These are phyloP conservation scores for Trichonephila clavipes DNA, from an alignment of 1,140 invertebrate species.

Conservation along the genomic window DNA sequence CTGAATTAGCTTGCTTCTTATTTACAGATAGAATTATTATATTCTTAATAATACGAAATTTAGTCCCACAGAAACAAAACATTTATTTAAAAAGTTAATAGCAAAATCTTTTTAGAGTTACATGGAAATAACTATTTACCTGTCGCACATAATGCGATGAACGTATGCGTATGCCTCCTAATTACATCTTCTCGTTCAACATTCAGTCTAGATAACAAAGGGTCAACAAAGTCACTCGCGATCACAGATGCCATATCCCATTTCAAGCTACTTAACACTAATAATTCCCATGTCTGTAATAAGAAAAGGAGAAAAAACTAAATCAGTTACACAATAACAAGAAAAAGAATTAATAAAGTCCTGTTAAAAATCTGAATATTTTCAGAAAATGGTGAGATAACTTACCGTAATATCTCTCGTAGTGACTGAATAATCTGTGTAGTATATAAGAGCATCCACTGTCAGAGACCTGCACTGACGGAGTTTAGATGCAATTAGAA, in stretches of 20 bases:
- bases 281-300: constrained; percentile 78
- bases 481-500: constrained; percentile 94
- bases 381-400: constrained; percentile 77
- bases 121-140: constrained; percentile 83
- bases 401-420: constrained; percentile 92
- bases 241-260: constrained; percentile 78
- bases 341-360: too few relatives aligned
- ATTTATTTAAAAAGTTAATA: too few relatives aligned
- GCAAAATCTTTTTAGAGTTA: too few relatives aligned
- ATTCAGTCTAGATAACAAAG: constrained; percentile 75
- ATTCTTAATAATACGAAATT: too few relatives aligned
- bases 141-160: constrained; percentile 89
- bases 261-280: constrained; percentile 77
- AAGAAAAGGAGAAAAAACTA: constrained; percentile 82
- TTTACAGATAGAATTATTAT: too few relatives aligned
- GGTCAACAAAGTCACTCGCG: constrained; percentile 78
- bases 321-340: too few relatives aligned
- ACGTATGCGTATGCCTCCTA: constrained; percentile 88
- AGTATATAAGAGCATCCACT: constrained; percentile 91
- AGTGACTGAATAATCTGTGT: constrained; percentile 95
- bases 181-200: constrained; percentile 68
- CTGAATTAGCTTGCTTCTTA: too few relatives aligned
- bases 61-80: too few relatives aligned
- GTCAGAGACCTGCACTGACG: constrained; percentile 90
- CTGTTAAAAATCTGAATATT: too few relatives aligned